Conservation (phyloP, 2,888 invertebrate genomes). For the Andrena trimmerana region DNA sequence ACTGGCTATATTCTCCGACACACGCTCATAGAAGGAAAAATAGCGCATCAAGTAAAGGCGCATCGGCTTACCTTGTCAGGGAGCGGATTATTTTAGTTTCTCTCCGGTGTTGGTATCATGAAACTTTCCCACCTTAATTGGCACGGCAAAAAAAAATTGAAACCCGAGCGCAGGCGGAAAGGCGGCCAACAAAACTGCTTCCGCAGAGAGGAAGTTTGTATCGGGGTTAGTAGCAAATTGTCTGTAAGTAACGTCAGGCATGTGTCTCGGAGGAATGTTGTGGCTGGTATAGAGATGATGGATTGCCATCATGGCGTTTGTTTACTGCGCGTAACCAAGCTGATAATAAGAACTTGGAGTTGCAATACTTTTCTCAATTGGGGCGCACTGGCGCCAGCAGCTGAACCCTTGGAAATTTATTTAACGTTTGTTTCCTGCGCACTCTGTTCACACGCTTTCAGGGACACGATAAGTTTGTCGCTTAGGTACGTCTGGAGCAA, state of each 20-base stretch:
- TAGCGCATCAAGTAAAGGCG: not conserved
- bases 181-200: constrained; percentile 2
- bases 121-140: constrained; percentile 29
- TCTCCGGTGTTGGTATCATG: constrained; percentile 10
- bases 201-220: not conserved
- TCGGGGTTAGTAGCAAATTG: constrained; percentile 30
- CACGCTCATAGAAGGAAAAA: not conserved
- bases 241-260: constrained; percentile 34
- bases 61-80: not conserved
- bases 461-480: not conserved
- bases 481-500: too few species aligned
- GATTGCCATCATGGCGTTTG: constrained; percentile 51
- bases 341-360: constrained; percentile 40
- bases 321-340: constrained; percentile 39
- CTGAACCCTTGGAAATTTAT: constrained; percentile 33
- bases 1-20: not conserved
- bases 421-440: not conserved
- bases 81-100: constrained; percentile 21
- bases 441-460: not conserved
- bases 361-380: constrained; percentile 22
- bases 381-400: constrained; percentile 10
- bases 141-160: constrained; percentile 14
- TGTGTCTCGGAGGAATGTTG: not conserved
- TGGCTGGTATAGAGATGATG: constrained; percentile 48
- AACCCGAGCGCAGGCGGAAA: constrained; percentile 4